Evolutionary conservation across 2,797 vertebrate species (phyloP), one percentile per base, ranked within the genome.

Genomic region (Orientallactaga sibirica): DNA sequence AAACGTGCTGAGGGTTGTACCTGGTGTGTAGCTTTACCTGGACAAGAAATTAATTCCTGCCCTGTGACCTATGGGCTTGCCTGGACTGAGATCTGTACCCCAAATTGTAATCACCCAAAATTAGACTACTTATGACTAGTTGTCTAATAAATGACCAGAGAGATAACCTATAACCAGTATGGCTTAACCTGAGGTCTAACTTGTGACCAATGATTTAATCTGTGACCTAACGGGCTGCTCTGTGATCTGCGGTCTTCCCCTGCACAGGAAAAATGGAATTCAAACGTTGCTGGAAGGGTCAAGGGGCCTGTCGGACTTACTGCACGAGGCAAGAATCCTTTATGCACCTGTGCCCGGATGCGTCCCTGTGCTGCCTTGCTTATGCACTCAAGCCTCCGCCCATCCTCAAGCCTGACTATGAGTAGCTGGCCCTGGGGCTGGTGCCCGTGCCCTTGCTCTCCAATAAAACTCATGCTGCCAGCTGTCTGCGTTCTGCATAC

Each of bases 271-370:
- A 73, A 87, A 81, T 90, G 78, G 96, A 96, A 79, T 97, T 97
- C 90, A 96, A 93, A 75, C 73, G 94, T 29, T 97, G 96, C 64
- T 97, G 95, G 96, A 96, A 91, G 5, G 96, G 96, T 62, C 94
- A 94, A 25, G 96, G 96, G 80, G 92, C 90, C 91, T 97, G 96
- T 77, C 76, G 90, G 37, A 68, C 52, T 11, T 97, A 95, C 79
- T 97, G 96, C 70, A 81, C 48, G 0, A 90, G 27, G 61, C 83
- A 90, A 2, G 96, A 97, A 77, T 16, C 90, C 83, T 97, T 81
- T 83, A 86, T 96, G 76, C 93, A 97, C 24, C 86, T 97, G 90
- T 97, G 97, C 58, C 92, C 93, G 0, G 96, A 97, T 0, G 90
- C 79, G 0, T 94, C 97, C 3, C 86, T 97, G 58, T 96, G 97